phyloP scores from a whole-genome alignment of 2,797 vertebrate genomes.

The Rhinoraja longicauda region DNA sequence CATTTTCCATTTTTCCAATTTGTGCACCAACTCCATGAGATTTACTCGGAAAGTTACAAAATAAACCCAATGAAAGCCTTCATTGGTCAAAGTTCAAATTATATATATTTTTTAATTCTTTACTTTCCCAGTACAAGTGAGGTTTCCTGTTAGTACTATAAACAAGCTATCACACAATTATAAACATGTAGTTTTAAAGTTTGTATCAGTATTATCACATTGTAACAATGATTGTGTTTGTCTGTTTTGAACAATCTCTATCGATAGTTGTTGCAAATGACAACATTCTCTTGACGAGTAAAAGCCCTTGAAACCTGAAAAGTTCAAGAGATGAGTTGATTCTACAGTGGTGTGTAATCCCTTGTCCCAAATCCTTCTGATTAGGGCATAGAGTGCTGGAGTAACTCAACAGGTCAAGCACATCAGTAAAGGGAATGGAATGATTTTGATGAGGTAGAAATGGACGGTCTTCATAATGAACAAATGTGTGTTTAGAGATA shows the following conservation, averaged over 20 bases:
- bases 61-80: background rate
- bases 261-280: background rate
- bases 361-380: background rate
- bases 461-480: background rate
- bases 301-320: background rate
- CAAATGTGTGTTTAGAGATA: background rate
- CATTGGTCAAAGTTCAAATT: background rate
- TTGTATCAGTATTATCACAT: background rate
- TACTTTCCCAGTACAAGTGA: background rate
- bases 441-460: background rate
- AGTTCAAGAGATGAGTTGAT: background rate
- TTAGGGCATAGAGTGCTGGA: background rate
- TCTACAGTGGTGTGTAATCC: background rate
- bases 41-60: background rate
- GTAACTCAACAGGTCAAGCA: too few species aligned
- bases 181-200: background rate
- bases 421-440: too few species aligned
- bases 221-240: background rate
- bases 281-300: background rate
- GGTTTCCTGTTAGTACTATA: background rate
- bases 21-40: background rate
- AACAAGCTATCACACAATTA: background rate
- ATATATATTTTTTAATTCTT: background rate
- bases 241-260: background rate
- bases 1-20: too few species aligned